A percentile compares a stretch with the other conserved stretches of the same genome.
phyloP scores from a whole-genome alignment of 2,797 vertebrate genomes.

The Spinibarbus caldwelli region DNA sequence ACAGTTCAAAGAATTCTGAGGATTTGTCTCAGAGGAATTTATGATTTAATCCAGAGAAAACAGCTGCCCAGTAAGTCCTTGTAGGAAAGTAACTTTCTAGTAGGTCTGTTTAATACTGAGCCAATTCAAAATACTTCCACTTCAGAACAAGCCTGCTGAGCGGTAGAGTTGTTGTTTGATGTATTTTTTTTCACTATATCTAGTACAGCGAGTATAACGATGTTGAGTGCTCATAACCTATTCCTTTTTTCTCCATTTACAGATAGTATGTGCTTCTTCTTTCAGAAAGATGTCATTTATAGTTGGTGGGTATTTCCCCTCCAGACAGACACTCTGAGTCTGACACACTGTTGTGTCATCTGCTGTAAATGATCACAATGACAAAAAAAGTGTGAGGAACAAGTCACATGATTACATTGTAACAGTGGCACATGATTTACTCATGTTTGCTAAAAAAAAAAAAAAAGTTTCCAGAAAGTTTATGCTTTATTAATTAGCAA shows the following conservation, averaged over 20 bases:
- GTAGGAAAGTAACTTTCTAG: background rate
- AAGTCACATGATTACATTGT: conserved; percentile 1
- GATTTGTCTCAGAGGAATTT: conserved; percentile 13
- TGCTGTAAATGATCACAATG: conserved; percentile 3
- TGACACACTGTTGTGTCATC: conserved; percentile 10
- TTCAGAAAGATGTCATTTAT: background rate
- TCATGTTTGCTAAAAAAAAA: background rate
- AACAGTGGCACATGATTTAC: background rate
- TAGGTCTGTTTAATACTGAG: conserved; percentile 11
- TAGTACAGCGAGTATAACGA: background rate
- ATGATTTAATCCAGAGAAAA: background rate
- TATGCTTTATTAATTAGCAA: background rate
- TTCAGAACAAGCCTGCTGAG: background rate
- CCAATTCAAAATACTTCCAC: background rate
- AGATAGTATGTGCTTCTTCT: background rate
- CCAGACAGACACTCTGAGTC: background rate
- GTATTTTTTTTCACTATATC: background rate
- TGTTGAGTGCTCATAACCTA: background rate
- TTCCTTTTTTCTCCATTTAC: background rate
- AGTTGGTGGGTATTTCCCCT: background rate
- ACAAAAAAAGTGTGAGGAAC: background rate
- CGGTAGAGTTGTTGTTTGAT: background rate
- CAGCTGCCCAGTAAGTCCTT: background rate
- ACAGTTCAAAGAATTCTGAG: background rate
- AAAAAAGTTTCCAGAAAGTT: background rate